A percentile compares a stretch with the other conserved stretches of the same genome.
These are phyloP conservation scores for Luidia sarsii DNA, from an alignment of 53 echinoderm and acorn worm genomes.

Conservation along the genomic window DNA sequence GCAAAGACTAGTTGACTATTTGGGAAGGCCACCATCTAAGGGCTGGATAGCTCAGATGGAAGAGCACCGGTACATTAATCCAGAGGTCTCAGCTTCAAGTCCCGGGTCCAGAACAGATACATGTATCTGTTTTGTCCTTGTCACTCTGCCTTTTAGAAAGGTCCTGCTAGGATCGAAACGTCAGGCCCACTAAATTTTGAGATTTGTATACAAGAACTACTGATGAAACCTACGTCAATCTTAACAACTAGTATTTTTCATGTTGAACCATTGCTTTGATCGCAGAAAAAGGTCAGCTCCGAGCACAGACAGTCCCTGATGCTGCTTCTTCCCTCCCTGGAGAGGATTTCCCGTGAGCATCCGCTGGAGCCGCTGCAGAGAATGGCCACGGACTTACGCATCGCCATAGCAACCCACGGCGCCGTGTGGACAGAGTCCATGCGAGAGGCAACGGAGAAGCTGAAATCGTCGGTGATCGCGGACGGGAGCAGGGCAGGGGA, in stretches of 20 bases:
- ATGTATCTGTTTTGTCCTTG: too few relatives aligned
- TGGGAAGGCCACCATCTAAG: too few relatives aligned
- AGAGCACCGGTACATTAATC: too few relatives aligned
- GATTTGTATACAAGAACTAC: too few relatives aligned
- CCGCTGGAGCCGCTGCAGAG: slow-evolving; percentile 64
- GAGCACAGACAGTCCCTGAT: slow-evolving; percentile 65
- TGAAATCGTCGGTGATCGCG: slow-evolving; percentile 2
- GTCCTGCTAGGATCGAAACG: too few relatives aligned
- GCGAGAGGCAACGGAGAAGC: slow-evolving; percentile 47
- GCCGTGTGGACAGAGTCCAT: slow-evolving; percentile 72
- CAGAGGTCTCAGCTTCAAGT: too few relatives aligned
- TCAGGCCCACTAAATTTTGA: too few relatives aligned
- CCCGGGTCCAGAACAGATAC: too few relatives aligned
- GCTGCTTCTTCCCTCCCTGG: slow-evolving; percentile 72
- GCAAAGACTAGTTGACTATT: too few relatives aligned
- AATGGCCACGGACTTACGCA: slow-evolving; percentile 76
- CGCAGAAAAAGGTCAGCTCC: slow-evolving; percentile 59
- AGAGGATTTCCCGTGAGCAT: slow-evolving; percentile 61
- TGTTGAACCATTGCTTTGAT: not conserved
- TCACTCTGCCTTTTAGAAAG: too few relatives aligned
- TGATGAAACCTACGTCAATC: not conserved
- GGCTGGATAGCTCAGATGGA: too few relatives aligned
- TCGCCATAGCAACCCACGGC: slow-evolving; percentile 93
- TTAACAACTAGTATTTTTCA: not conserved
- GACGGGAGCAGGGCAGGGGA: not conserved